Evolutionary conservation across 2,888 invertebrate species (phyloP).

Genomic region (Diadromus collaris): DNA sequence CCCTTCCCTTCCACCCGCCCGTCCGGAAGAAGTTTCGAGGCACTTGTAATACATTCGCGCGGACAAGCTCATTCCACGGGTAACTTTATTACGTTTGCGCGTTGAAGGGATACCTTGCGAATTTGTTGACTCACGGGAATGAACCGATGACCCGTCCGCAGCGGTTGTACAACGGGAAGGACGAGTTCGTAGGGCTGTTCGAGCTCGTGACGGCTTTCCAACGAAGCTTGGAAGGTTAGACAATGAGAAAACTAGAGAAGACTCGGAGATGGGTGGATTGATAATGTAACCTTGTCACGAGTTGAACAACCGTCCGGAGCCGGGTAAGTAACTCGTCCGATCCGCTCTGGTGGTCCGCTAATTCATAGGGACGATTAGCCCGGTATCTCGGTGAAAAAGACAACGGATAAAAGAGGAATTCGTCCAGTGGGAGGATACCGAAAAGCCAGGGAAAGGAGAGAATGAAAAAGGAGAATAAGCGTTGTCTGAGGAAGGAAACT

Average conservation of each 20-base stretch:
- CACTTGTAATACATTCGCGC: constrained; percentile 20
- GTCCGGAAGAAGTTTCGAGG: constrained; percentile 3
- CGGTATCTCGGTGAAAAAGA: constrained; percentile 8
- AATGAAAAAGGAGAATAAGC: constrained; percentile 48
- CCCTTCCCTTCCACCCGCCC: background rate
- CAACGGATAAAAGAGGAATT: constrained; percentile 36
- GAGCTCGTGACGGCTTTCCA: no score
- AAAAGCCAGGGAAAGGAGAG: constrained; percentile 37
- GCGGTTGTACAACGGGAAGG: background rate
- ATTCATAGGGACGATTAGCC: constrained; percentile 58
- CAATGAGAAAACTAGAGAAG: no score
- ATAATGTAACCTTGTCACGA: background rate
- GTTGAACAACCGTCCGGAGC: constrained; percentile 14
- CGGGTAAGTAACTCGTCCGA: constrained; percentile 23
- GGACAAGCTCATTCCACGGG: constrained; percentile 6
- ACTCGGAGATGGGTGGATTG: no score
- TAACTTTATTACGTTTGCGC: constrained; percentile 14
- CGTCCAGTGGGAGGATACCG: constrained; percentile 20
- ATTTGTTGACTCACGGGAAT: background rate
- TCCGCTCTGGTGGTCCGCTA: constrained; percentile 29
- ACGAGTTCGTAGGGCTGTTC: background rate
- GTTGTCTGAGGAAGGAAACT: constrained; percentile 33
- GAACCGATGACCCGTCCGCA: background rate
- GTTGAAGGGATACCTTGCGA: background rate
- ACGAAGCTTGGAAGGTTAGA: no score